phyloP scores from a whole-genome alignment of 2,113 vertebrate species.

The Hoplias malabaricus region DNA sequence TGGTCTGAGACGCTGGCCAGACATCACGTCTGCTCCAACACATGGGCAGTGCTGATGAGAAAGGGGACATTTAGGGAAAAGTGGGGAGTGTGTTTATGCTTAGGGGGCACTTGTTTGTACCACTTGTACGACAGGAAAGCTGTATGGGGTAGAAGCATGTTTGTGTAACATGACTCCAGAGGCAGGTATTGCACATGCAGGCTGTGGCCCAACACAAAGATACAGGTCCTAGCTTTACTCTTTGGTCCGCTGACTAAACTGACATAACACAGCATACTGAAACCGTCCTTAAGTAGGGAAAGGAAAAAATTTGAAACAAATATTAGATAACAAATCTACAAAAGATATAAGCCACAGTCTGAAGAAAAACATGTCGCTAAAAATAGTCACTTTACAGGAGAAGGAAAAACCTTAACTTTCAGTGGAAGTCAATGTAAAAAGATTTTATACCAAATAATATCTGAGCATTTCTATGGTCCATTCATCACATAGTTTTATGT shows the following conservation, averaged over 20 bases:
- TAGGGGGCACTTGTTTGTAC: constrained; percentile 2
- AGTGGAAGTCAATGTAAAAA: too few species aligned
- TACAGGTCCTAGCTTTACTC: not conserved
- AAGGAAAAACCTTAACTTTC: too few species aligned
- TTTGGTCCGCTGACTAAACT: not conserved
- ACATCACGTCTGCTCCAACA: constrained; percentile 61
- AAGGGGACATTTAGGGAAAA: constrained; percentile 9
- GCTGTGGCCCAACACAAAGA: not conserved
- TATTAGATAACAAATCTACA: too few species aligned
- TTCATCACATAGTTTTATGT: too few species aligned
- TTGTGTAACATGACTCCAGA: constrained; percentile 4
- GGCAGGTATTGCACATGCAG: not conserved
- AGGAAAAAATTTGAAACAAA: too few species aligned
- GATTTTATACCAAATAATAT: too few species aligned
- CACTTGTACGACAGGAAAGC: constrained; percentile 8
- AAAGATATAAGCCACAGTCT: too few species aligned
- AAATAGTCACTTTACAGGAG: too few species aligned
- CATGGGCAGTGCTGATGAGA: constrained; percentile 7
- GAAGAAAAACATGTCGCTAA: too few species aligned
- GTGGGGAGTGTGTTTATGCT: constrained; percentile 34
- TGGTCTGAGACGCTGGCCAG: constrained; percentile 75
- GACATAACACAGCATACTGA: too few species aligned
- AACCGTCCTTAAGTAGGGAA: too few species aligned
- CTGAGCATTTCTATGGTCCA: too few species aligned
- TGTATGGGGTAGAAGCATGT: constrained; percentile 21